Evolutionary conservation across 2,797 vertebrate species (phyloP).

Genomic region (Otus scops): DNA sequence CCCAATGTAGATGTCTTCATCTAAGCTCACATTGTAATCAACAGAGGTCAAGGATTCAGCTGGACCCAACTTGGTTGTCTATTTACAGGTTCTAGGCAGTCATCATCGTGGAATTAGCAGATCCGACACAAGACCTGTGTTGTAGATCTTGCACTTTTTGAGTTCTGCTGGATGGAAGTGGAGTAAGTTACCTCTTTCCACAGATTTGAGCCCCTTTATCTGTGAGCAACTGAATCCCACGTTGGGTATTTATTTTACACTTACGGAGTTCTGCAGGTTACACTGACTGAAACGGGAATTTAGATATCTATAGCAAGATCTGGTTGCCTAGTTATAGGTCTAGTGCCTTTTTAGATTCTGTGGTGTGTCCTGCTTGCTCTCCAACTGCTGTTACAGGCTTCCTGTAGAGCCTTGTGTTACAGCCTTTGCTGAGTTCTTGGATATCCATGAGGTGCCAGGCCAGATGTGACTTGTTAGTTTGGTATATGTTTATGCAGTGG

Average conservation of each 20-base stretch:
- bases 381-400: neutral
- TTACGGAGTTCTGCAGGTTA: neutral
- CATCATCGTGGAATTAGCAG: neutral
- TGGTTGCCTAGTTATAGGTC: neutral
- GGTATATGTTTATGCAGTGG: neutral
- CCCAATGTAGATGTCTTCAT: neutral
- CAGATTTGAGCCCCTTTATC: neutral
- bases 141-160: neutral
- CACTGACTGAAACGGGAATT: neutral
- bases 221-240: neutral
- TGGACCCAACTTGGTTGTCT: neutral
- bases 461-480: neutral
- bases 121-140: neutral
- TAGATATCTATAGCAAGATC: neutral
- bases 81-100: neutral
- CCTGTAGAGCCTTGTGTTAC: neutral
- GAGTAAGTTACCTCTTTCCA: neutral
- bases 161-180: neutral
- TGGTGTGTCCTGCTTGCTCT: neutral
- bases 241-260: neutral
- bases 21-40: neutral
- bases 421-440: neutral
- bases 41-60: neutral
- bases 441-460: neutral
- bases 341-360: neutral